These are phyloP conservation scores for Cephalopholis sonnerati DNA, from an alignment of 2,113 vertebrate genomes.

Conservation along the genomic window DNA sequence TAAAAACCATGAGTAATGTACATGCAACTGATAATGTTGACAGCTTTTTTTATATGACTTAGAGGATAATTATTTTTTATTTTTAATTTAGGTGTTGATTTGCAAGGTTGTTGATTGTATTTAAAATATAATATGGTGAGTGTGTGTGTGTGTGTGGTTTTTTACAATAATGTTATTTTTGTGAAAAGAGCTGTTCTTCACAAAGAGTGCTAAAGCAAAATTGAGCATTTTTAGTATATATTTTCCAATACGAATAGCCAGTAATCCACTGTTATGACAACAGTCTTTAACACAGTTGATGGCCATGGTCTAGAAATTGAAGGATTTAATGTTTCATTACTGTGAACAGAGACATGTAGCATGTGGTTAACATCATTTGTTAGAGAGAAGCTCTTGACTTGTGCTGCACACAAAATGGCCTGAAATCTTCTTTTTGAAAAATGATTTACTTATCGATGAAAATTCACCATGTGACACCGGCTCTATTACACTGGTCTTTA, in stretches of 20 bases:
- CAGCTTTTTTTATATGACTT: slow-evolving; percentile 45
- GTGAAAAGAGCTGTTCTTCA: neutral
- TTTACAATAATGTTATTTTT: neutral
- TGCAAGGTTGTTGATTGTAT: slow-evolving; percentile 14
- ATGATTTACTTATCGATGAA: slow-evolving; percentile 17
- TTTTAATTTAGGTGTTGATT: slow-evolving; percentile 24
- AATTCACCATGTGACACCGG: neutral
- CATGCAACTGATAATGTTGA: slow-evolving; percentile 66
- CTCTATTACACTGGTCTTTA: slow-evolving; percentile 21
- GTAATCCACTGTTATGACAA: neutral
- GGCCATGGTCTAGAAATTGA: neutral
- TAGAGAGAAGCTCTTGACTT: slow-evolving; percentile 23
- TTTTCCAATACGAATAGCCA: neutral
- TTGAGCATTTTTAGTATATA: neutral
- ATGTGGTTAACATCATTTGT: slow-evolving; percentile 4
- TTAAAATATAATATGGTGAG: neutral
- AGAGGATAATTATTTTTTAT: slow-evolving; percentile 28
- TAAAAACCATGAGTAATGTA: slow-evolving; percentile 70
- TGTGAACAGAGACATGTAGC: neutral
- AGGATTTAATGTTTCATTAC: neutral
- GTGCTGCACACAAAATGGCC: neutral
- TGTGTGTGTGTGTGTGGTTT: neutral
- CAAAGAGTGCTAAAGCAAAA: neutral
- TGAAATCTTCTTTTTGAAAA: slow-evolving; percentile 26
- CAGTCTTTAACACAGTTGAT: neutral